Conservation (phyloP, 2,888 invertebrate species). For the Mythimna vitellina region DNA sequence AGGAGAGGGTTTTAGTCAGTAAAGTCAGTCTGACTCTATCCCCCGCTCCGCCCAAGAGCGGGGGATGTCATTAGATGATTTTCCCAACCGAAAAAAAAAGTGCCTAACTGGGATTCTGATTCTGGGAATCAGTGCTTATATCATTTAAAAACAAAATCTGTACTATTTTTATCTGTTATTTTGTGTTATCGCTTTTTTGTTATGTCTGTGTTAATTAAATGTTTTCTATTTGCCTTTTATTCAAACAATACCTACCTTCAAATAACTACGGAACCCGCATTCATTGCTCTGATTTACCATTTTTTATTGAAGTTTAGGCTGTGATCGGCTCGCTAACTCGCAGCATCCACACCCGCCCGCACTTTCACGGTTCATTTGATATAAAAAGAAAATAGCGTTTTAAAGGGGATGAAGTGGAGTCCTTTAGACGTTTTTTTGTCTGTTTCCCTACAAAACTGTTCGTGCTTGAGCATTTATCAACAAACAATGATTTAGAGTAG, state of each 20-base stretch:
- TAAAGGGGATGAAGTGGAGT: constrained; percentile 78
- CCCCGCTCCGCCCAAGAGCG: no score
- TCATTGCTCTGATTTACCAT: constrained; percentile 23
- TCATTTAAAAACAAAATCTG: no score
- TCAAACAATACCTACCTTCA: constrained; percentile 8
- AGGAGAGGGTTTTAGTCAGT: no score
- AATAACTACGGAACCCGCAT: constrained; percentile 45
- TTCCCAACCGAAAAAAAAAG: no score
- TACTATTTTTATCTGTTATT: not conserved
- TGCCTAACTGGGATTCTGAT: no score
- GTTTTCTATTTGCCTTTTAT: no score
- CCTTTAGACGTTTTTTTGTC: constrained; percentile 71
- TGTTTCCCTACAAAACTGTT: constrained; percentile 77
- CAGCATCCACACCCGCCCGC: constrained; percentile 73
- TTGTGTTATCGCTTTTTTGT: not conserved
- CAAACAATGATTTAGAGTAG: constrained; percentile 78
- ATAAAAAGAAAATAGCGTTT: constrained; percentile 84
- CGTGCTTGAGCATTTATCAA: constrained; percentile 77
- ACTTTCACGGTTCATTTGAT: constrained; percentile 83
- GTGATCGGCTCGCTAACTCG: constrained; percentile 57
- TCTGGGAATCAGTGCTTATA: no score
- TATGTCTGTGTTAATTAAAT: not conserved
- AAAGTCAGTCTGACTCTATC: no score
- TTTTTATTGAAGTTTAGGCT: constrained; percentile 53
- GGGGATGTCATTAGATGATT: no score